Conservation (phyloP, 2,888 invertebrate species). For the Pristionchus japonicus region DNA sequence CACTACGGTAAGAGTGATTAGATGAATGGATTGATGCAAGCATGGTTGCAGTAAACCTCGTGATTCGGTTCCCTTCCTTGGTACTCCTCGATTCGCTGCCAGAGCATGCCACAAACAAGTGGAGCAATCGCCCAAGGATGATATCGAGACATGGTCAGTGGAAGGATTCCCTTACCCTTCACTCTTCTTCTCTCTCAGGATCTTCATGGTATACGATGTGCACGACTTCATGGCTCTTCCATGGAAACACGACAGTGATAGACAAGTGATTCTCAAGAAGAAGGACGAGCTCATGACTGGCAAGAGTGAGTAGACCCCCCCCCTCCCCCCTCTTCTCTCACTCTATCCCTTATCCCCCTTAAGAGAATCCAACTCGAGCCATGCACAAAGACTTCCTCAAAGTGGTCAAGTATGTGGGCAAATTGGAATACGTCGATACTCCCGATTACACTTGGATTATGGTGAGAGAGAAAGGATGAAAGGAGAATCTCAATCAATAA, state of each 20-base stretch:
- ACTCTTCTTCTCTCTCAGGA: background rate
- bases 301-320: background rate
- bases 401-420: conserved; percentile 28
- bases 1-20: background rate
- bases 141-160: conserved; percentile 28
- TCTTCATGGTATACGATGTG: conserved; percentile 19
- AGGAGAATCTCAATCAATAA: background rate
- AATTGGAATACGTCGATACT: conserved; percentile 23
- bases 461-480: background rate
- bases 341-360: background rate
- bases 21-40: background rate
- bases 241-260: conserved; percentile 29
- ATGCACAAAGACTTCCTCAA: conserved; percentile 17
- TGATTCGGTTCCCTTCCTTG: background rate
- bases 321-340: background rate
- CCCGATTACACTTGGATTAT: conserved; percentile 37
- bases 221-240: background rate
- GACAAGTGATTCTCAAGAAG: conserved; percentile 14
- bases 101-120: conserved; percentile 22
- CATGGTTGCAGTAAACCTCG: conserved; percentile 7
- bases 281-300: conserved; percentile 34
- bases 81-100: conserved; percentile 18
- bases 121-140: conserved; percentile 40
- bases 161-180: background rate
- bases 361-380: background rate